These are phyloP conservation scores for Nanorana parkeri DNA, from an alignment of 2,113 vertebrate genomes.

Conservation along the genomic window DNA sequence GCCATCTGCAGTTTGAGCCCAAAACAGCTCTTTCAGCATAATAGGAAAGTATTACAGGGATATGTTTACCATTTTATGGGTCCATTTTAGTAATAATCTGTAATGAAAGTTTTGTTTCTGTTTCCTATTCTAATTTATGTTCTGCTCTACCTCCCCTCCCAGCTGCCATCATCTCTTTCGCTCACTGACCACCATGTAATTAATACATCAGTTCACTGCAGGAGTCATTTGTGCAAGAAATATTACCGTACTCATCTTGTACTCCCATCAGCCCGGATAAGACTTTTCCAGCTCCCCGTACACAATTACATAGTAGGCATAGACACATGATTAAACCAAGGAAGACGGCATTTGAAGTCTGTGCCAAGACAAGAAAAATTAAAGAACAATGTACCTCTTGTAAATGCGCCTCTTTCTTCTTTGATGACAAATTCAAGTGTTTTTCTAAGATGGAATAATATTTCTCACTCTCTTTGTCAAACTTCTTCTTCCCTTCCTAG, in stretches of 20 bases:
- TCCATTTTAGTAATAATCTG: no score
- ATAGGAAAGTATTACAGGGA: no score
- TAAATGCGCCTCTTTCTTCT: constrained; percentile 93
- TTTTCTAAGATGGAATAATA: constrained; percentile 94
- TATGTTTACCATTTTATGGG: no score
- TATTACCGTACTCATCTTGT: constrained; percentile 24
- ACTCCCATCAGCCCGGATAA: constrained; percentile 27
- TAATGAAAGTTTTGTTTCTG: not conserved
- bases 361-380: constrained; percentile 33
- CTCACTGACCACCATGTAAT: not conserved
- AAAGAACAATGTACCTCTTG: constrained; percentile 83
- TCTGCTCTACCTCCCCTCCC: not conserved
- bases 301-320: not conserved
- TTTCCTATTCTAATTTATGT: not conserved
- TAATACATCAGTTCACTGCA: not conserved
- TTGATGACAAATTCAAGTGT: constrained; percentile 91
- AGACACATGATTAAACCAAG: constrained; percentile 17
- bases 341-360: constrained; percentile 28
- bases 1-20: no score
- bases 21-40: no score
- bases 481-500: constrained; percentile 96
- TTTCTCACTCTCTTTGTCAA: constrained; percentile 95
- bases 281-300: constrained; percentile 3
- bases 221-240: not conserved
- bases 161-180: constrained; percentile 2